These are phyloP conservation scores for Clepsis dumicolana DNA, from an alignment of 2,888 invertebrate species.

Conservation along the genomic window DNA sequence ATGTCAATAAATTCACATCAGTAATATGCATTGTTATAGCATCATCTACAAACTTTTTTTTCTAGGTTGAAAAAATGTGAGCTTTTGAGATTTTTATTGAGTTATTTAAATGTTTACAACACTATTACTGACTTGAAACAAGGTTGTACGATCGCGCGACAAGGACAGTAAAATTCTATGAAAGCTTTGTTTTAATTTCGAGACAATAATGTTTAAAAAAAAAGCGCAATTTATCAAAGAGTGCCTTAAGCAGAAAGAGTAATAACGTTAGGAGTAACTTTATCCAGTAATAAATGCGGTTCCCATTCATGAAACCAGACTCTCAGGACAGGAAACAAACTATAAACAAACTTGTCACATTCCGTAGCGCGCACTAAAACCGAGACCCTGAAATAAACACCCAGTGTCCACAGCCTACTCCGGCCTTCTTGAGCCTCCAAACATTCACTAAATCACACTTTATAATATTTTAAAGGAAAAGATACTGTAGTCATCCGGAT, in stretches of 20 bases:
- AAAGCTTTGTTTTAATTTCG: slow-evolving; percentile 1
- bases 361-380: slow-evolving; percentile 60
- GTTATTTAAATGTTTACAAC: not conserved
- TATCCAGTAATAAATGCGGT: slow-evolving; percentile 52
- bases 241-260: slow-evolving; percentile 7
- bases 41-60: not conserved
- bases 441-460: slow-evolving; percentile 54
- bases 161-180: slow-evolving; percentile 27
- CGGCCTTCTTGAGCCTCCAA: slow-evolving; percentile 54
- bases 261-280: slow-evolving; percentile 27
- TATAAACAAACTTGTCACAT: slow-evolving; percentile 74
- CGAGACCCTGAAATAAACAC: slow-evolving; percentile 13
- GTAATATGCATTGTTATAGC: not conserved
- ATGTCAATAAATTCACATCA: slow-evolving; percentile 67
- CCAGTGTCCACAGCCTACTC: slow-evolving; percentile 45
- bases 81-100: not conserved
- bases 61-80: not conserved
- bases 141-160: slow-evolving; percentile 5
- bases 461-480: slow-evolving; percentile 59
- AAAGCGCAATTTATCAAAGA: slow-evolving; percentile 4
- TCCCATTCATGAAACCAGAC: slow-evolving; percentile 67
- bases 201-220: not conserved
- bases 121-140: not conserved
- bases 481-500: slow-evolving; percentile 66
- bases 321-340: slow-evolving; percentile 77